Base-by-base conservation (phyloP, 2,888 invertebrate genomes). In the Cryptosula pallasiana region DNA sequence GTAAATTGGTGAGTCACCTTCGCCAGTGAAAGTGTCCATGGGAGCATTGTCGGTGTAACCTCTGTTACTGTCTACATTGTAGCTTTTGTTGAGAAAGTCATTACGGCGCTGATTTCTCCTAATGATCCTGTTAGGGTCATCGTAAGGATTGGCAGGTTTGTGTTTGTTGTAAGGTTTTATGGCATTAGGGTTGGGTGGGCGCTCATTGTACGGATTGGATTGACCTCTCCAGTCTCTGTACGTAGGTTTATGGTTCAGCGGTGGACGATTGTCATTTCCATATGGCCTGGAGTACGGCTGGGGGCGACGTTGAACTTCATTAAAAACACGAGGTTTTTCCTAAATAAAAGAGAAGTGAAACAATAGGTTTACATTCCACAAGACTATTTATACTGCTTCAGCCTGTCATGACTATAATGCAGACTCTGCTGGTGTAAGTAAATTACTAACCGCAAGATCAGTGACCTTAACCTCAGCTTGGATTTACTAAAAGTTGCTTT, bases 71-170 rank as follows among this genome's bases (percentile, higher is more conserved):
- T n/a, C 13, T 2, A 16, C 20, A 63, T 5, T n/a, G n/a, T n/a
- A 3, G 32, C 29, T 27, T 32, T n/a, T 25, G 3, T 63, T 27
- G 2, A 32, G 29, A 5, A 29, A 27, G n/a, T 63, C 63, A 16
- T 27, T 63, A 29, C 63, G 63, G 2, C 63, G 2, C 34, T 63
- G 63, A 32, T 63, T 27, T 5, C 63, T 27, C 32, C 63, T 63
- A 3, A 32, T 13, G 9, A 63, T 63, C 32, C 63, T 27, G 32
- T 34, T 27, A 32, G 63, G 63, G 32, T 63, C 63, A 32, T 63
- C 63, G 32, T 63, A 63, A 9, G 63, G 63, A 63, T 63, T 63
- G 13, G 32, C 20, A 27, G 63, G 63, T 32, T 32, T 63, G 3
- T 9, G 20, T 13, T 45, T 45, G 45, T 20, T 45, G 45, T 45